phyloP scores from a whole-genome alignment of 2,888 invertebrate genomes.

The Xestia c-nigrum region DNA sequence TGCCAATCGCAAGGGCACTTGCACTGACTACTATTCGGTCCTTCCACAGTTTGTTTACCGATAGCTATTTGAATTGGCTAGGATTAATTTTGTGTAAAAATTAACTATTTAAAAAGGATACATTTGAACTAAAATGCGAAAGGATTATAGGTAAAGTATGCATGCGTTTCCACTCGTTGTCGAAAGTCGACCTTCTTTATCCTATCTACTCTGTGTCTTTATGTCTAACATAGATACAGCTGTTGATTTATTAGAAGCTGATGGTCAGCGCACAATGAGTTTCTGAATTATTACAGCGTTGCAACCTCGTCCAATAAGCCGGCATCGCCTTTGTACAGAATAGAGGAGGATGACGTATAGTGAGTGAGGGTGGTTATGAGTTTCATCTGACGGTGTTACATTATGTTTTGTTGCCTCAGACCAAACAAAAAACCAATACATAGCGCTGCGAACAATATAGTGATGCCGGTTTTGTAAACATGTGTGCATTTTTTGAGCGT shows the following conservation, averaged over 20 bases:
- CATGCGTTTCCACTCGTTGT: background rate
- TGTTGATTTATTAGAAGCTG: constrained; percentile 58
- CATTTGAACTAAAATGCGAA: background rate
- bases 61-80: background rate
- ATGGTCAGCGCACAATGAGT: constrained; percentile 39
- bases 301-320: constrained; percentile 43
- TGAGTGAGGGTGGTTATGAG: background rate
- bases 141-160: background rate
- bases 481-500: too few species aligned
- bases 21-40: background rate
- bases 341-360: background rate
- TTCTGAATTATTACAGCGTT: constrained; percentile 50
- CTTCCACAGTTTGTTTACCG: background rate
- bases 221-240: constrained; percentile 27
- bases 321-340: constrained; percentile 17
- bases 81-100: background rate
- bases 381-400: constrained; percentile 9
- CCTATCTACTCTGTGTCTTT: background rate
- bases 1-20: background rate
- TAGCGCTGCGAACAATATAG: too few species aligned
- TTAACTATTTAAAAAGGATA: background rate
- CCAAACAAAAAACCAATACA: too few species aligned
- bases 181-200: background rate
- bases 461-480: too few species aligned
- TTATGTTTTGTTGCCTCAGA: background rate